Evolutionary conservation across 1,140 invertebrate species (phyloP).

Genomic region (Artemia franciscana): DNA sequence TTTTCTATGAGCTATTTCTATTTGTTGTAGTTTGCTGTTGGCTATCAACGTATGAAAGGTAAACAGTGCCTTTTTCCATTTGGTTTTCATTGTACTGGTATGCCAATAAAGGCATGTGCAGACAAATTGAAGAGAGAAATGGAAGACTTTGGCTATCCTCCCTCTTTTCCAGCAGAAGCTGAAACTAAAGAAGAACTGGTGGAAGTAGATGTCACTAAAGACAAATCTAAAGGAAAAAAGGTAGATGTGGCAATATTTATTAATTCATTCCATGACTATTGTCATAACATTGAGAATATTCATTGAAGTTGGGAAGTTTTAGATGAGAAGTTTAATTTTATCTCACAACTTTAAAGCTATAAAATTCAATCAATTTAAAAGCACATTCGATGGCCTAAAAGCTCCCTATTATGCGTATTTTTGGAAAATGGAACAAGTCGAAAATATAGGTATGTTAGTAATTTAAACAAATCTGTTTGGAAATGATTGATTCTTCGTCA

Average conservation of each 20-base stretch:
- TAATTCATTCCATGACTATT: background rate
- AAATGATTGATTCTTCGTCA: no score
- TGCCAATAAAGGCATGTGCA: conserved; percentile 89
- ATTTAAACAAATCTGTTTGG: no score
- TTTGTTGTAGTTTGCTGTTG: conserved; percentile 51
- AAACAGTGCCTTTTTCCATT: conserved; percentile 88
- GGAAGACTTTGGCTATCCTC: conserved; percentile 73
- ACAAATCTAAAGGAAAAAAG: conserved; percentile 96
- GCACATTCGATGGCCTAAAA: no score
- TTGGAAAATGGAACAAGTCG: no score
- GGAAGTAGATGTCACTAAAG: conserved; percentile 37
- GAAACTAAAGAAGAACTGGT: conserved; percentile 20
- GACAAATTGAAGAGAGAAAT: conserved; percentile 92
- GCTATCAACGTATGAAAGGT: conserved; percentile 72
- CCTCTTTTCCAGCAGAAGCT: conserved; percentile 50
- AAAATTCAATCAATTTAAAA: no score
- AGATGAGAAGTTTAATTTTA: no score
- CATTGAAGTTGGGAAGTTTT: no score
- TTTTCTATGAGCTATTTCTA: no score
- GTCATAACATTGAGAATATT: no score
- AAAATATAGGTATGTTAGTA: no score
- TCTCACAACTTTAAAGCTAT: no score
- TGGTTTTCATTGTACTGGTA: conserved; percentile 95
- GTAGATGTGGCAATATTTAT: conserved; percentile 26
- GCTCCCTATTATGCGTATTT: no score